Conservation (phyloP, 2,113 vertebrate species). For the Eurystomus gularis region DNA sequence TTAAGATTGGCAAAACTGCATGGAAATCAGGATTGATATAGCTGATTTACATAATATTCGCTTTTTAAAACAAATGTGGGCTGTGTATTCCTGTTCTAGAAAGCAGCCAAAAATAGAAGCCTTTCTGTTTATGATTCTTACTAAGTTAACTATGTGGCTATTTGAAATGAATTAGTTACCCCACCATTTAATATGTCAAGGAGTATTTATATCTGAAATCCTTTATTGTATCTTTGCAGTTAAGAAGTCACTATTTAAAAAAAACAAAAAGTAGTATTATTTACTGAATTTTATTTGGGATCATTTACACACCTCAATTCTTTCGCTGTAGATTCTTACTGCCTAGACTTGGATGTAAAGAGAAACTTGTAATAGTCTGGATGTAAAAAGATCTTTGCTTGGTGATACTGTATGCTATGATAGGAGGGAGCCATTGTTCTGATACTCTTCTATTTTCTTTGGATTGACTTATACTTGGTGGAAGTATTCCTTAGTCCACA, state of each 20-base stretch:
- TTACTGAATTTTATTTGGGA: neutral
- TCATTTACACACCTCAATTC: neutral
- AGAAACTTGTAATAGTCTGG: neutral
- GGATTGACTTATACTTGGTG: neutral
- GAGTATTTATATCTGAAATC: conserved; percentile 16
- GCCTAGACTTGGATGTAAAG: neutral
- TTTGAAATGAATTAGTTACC: neutral
- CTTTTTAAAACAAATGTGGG: conserved; percentile 51
- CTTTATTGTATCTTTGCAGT: neutral
- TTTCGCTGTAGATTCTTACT: neutral
- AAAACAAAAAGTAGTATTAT: rapidly evolving
- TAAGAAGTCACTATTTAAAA: neutral
- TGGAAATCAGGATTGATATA: conserved; percentile 52
- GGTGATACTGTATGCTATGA: neutral
- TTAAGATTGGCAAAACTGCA: conserved; percentile 44
- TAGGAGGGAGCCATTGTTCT: neutral
- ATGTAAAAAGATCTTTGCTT: neutral
- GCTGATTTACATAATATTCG: conserved; percentile 68
- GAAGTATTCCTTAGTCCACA: neutral
- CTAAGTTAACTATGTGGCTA: conserved; percentile 45
- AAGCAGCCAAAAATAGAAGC: conserved; percentile 53
- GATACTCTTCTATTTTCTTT: neutral
- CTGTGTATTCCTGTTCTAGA: conserved; percentile 47
- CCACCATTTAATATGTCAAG: neutral
- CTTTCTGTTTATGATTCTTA: conserved; percentile 28